Conservation (phyloP, 2,797 vertebrate genomes). For the Aplochiton taeniatus region DNA sequence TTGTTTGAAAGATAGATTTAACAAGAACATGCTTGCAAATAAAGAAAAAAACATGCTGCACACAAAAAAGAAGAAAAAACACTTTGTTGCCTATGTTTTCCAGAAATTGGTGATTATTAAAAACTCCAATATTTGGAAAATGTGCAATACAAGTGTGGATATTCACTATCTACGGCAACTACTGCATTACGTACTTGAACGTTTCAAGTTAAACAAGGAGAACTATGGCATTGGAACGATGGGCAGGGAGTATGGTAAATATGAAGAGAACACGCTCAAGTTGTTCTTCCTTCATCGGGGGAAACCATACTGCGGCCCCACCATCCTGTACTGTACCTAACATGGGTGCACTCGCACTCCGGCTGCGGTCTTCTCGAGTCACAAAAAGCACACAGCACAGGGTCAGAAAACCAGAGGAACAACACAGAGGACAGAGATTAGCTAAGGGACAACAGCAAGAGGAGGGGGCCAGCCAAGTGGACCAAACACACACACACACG, state of each 20-base stretch:
- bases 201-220: too few species aligned
- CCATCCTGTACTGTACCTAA: slow-evolving; percentile 87
- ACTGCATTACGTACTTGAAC: background rate
- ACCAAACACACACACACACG: slow-evolving; percentile 35
- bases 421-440: slow-evolving; percentile 79
- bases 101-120: slow-evolving; percentile 11
- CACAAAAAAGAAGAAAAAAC: slow-evolving; percentile 38
- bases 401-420: slow-evolving; percentile 77
- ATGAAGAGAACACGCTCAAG: slow-evolving; percentile 32
- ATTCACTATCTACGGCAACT: slow-evolving; percentile 38
- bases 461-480: slow-evolving; percentile 26
- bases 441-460: slow-evolving; percentile 48
- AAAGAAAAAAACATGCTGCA: slow-evolving; percentile 58
- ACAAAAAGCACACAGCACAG: slow-evolving; percentile 80
- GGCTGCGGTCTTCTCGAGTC: slow-evolving; percentile 91
- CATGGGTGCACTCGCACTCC: slow-evolving; percentile 92
- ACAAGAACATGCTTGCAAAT: slow-evolving; percentile 13
- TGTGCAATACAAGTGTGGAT: slow-evolving; percentile 27
- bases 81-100: slow-evolving; percentile 35
- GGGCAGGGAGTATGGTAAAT: background rate
- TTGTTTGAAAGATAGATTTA: slow-evolving; percentile 2
- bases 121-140: slow-evolving; percentile 23
- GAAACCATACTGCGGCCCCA: slow-evolving; percentile 54
- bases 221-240: too few species aligned
- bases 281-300: slow-evolving; percentile 41